phyloP scores from a whole-genome alignment of 2,888 invertebrate species.

The Tachina fera region DNA sequence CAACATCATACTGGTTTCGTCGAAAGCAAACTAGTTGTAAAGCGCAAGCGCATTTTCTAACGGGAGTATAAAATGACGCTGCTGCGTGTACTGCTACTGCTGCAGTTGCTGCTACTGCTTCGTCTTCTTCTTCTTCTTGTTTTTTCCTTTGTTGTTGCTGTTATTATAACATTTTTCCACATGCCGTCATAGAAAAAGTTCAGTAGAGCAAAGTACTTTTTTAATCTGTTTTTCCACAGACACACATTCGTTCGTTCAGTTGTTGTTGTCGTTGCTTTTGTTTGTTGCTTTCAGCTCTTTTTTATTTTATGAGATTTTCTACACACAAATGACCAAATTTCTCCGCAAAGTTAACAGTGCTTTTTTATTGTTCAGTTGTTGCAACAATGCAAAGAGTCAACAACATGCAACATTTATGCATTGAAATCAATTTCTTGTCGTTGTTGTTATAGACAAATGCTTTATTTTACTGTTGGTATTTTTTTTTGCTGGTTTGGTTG shows the following conservation, averaged over 20 bases:
- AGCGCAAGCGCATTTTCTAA: slow-evolving; percentile 71
- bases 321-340: slow-evolving; percentile 61
- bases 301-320: slow-evolving; percentile 44
- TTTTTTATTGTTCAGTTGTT: slow-evolving; percentile 30
- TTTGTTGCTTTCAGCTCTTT: slow-evolving; percentile 20
- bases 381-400: slow-evolving; percentile 53
- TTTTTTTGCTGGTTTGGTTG: slow-evolving; percentile 12
- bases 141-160: slow-evolving; percentile 27
- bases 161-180: slow-evolving; percentile 61
- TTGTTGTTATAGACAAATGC: slow-evolving; percentile 32
- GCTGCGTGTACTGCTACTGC: neutral
- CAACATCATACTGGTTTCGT: slow-evolving; percentile 45
- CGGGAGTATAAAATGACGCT: slow-evolving; percentile 63
- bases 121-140: neutral
- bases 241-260: slow-evolving; percentile 49
- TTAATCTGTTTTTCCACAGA: slow-evolving; percentile 47
- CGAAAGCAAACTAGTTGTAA: slow-evolving; percentile 62
- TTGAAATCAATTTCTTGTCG: slow-evolving; percentile 15
- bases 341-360: slow-evolving; percentile 60
- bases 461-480: slow-evolving; percentile 16
- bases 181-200: slow-evolving; percentile 66
- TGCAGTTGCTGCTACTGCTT: slow-evolving; percentile 21
- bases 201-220: slow-evolving; percentile 69
- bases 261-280: slow-evolving; percentile 37
- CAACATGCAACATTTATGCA: slow-evolving; percentile 60